Percentiles rank a stretch among this genome's conserved stretches.
Conservation (phyloP, 2,888 invertebrate genomes). For the Unio delphinus region DNA sequence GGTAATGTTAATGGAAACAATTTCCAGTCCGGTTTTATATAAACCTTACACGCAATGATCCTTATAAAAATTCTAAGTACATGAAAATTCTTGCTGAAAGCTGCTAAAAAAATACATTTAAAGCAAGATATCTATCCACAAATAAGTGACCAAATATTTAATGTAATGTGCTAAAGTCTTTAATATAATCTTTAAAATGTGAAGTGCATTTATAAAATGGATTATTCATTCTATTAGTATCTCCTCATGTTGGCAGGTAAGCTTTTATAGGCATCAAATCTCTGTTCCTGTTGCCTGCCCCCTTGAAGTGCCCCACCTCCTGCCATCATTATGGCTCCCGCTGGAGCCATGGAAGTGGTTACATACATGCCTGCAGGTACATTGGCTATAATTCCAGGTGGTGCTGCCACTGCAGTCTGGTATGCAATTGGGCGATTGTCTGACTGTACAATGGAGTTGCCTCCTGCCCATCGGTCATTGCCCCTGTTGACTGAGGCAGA, state of each 20-base stretch:
- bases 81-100: no score
- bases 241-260: conserved; percentile 28
- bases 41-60: no score
- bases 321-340: conserved; percentile 41
- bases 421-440: conserved; percentile 38
- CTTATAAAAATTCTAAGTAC: no score
- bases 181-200: no score
- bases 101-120: no score
- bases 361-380: conserved; percentile 46
- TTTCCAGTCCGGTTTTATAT: no score
- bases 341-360: conserved; percentile 38
- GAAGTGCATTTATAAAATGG: no score
- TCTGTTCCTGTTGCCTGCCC: conserved; percentile 38
- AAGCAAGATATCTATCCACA: no score
- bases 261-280: conserved; percentile 51
- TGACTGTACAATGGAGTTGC: conserved; percentile 35
- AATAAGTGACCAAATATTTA: no score
- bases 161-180: no score
- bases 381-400: conserved; percentile 36
- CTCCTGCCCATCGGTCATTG: conserved; percentile 37
- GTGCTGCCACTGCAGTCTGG: conserved; percentile 34
- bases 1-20: no score
- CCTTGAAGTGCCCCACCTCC: conserved; percentile 30
- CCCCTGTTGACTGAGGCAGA: conserved; percentile 18
- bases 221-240: conserved; percentile 9